Evolutionary conservation across 2,113 vertebrate genomes (phyloP), one percentile per base, ranked within the genome.

Genomic region (Triplophysa siluroides): DNA sequence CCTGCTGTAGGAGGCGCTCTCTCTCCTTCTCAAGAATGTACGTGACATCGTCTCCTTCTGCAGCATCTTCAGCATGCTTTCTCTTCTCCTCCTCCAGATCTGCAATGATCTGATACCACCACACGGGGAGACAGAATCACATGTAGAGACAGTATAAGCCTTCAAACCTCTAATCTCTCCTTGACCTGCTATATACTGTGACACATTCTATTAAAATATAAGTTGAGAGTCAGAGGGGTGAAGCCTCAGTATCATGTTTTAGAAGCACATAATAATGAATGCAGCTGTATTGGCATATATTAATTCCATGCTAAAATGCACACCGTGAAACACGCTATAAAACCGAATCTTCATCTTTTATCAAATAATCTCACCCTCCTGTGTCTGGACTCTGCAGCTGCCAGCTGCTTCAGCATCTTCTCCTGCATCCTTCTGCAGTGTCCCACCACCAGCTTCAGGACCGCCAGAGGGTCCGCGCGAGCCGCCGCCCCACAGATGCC

Each of bases 361-460:
- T 50, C 47, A 26, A 23, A 23, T 12, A 78, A 1, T 80, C 94
- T 74, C n/a, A 99, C 97, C 94, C 94, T 95, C 47, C 96, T 94
- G 91, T 99, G 97, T 6, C 96, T 88, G 92, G 91, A 97, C 82
- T 99, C 97, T 0, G 96, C 97, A 18, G 96, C 96, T 12, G 96
- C 94, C n/a, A 99, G 92, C 64, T 98, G 97, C 63, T 95, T 93
- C 85, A 99, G 79, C 97, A 98, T 99, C 79, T 96, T 96, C 69
- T 98, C 96, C 88, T 98, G 96, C 96, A 98, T 98, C 54, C 91
- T 94, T 89, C 96, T 96, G 90, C 97, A 99, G 60, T 99, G 97
- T 83, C 95, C 95, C 91, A 98, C 96, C 89, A 99, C 97, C 87
- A 95, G 90, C 84, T 96, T 98, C 29, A 99, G 91, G 63, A 98